Evolutionary conservation across 2,888 invertebrate genomes (phyloP), one percentile per base, ranked within the genome.

Genomic region (Aphidius colemani): DNA sequence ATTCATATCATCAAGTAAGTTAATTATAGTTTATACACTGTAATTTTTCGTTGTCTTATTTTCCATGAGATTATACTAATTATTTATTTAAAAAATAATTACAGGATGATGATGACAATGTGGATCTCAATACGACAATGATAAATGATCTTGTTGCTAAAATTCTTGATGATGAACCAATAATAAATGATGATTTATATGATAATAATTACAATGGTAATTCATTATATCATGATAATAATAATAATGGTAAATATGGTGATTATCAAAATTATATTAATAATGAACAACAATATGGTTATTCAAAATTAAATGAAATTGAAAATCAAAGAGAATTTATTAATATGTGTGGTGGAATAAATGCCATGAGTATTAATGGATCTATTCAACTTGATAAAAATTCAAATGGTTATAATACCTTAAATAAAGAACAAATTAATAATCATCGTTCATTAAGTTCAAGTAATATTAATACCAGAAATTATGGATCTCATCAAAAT

Each of bases 81-180:
- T 13, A 44, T 44, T 51, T 65, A 59, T 55, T 64, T 62, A 67
- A 74, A 8, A 58, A 81, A 81, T 71, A 75, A 65, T 75, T 71
- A 53, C 49, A 76, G 64, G 81, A 81, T 49, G 82, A 82, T 49
- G 82, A 82, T 13, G 82, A 82, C 61, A 71, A 73, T 40, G 81
- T 78, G 67, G 81, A 81, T 69, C 67, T 82, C 43, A 79, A 86
- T 74, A 88, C 87, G 78, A 84, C 88, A 46, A 87, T 88, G 85
- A 87, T 88, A 70, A 85, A 87, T 72, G 88, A 88, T 78, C 84
- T 88, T 78, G 88, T 88, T 76, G 87, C 88, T 67, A 88, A 88
- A 77, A 86, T 88, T 70, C 84, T 88, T 62, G 88, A 88, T 78
- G 88, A 88, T 74, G 86, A 87, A 68, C 84, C 86, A 30, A 72